phyloP scores from a whole-genome alignment of 2,113 vertebrate genomes.

The Pterocles gutturalis region DNA sequence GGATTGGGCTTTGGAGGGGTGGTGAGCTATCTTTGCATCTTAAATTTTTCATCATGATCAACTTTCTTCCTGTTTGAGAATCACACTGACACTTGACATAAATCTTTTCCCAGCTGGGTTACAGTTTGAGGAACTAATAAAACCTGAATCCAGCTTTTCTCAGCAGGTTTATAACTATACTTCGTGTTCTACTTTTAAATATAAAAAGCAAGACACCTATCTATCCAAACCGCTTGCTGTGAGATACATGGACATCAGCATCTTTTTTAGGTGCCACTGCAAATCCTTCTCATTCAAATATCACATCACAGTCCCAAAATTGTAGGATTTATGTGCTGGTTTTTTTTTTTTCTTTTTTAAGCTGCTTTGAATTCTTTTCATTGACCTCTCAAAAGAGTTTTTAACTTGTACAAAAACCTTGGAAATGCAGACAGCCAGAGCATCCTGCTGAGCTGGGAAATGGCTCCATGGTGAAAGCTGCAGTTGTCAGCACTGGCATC shows the following conservation, averaged over 20 bases:
- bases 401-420: background rate
- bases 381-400: background rate
- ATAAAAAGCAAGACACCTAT: background rate
- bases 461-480: background rate
- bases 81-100: background rate
- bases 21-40: background rate
- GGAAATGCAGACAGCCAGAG: background rate
- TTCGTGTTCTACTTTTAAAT: background rate
- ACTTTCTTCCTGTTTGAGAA: background rate
- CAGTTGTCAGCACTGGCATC: background rate
- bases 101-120: background rate
- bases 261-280: background rate
- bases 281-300: background rate
- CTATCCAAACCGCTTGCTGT: background rate
- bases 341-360: background rate
- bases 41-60: background rate
- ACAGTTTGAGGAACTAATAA: constrained; percentile 23
- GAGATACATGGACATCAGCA: background rate
- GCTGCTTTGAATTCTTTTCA: background rate
- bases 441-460: background rate
- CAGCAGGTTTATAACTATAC: background rate
- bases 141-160: background rate
- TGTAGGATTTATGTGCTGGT: background rate
- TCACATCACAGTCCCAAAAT: background rate
- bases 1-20: background rate